These are phyloP conservation scores for Helostoma temminkii DNA, from an alignment of 2,797 vertebrate genomes.

Conservation along the genomic window DNA sequence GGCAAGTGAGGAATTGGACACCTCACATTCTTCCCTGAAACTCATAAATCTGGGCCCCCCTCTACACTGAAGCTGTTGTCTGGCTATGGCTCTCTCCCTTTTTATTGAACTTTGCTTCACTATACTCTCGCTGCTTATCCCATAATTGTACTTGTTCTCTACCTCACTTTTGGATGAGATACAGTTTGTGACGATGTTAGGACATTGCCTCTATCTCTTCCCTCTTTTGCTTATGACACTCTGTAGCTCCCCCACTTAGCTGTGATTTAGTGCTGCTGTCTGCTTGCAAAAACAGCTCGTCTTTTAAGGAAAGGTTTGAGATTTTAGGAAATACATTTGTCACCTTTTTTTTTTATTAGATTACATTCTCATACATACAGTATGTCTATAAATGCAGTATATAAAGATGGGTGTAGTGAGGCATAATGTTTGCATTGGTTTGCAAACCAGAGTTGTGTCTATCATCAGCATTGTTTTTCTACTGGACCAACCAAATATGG, in stretches of 20 bases:
- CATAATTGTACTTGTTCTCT: constrained; percentile 59
- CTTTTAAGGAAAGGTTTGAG: neutral
- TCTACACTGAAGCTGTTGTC: constrained; percentile 68
- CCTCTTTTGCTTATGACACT: neutral
- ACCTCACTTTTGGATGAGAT: constrained; percentile 52
- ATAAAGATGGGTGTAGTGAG: too few relatives aligned
- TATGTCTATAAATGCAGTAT: too few relatives aligned
- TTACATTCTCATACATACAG: neutral
- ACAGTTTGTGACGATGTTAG: constrained; percentile 22
- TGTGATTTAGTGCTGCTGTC: neutral
- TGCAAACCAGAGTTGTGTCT: too few relatives aligned
- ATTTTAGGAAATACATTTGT: neutral
- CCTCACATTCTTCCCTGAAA: constrained; percentile 71
- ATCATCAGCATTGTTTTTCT: too few relatives aligned
- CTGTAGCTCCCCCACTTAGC: constrained; percentile 30
- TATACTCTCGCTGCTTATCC: constrained; percentile 57
- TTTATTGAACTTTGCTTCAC: constrained; percentile 57
- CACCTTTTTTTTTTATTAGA: neutral
- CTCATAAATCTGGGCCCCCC: constrained; percentile 68
- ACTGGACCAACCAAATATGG: too few relatives aligned
- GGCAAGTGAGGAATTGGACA: constrained; percentile 77
- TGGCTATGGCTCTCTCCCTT: constrained; percentile 22
- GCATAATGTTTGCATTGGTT: too few relatives aligned
- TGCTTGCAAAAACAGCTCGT: neutral
- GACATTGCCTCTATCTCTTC: neutral